Evolutionary conservation across 2,888 invertebrate genomes (phyloP).

Genomic region (Balanococcus diminutus): DNA sequence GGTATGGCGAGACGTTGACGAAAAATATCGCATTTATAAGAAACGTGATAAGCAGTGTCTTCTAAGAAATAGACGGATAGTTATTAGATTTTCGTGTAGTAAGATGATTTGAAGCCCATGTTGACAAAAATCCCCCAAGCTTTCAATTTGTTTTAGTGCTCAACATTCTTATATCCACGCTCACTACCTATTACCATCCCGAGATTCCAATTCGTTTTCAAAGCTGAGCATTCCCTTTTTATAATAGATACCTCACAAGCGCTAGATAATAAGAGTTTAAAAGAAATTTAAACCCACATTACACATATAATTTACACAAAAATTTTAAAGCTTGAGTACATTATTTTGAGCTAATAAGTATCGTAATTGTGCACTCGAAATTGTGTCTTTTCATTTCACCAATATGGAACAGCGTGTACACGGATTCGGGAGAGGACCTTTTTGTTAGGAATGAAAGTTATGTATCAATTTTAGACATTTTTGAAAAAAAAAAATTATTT

Average conservation of each 20-base stretch:
- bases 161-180: neutral
- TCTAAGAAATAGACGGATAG: constrained; percentile 34
- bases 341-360: neutral
- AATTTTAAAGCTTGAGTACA: neutral
- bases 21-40: constrained; percentile 11
- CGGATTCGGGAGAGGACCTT: too few relatives aligned
- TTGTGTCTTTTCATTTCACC: neutral
- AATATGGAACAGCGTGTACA: too few relatives aligned
- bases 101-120: constrained; percentile 32
- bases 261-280: neutral
- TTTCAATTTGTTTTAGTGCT: constrained; percentile 35
- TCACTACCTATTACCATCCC: neutral
- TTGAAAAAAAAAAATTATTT: too few relatives aligned
- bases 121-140: constrained; percentile 37
- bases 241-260: neutral
- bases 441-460: too few relatives aligned
- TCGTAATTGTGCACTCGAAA: neutral
- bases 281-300: neutral
- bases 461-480: too few relatives aligned
- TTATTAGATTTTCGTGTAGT: constrained; percentile 26
- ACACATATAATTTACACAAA: neutral
- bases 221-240: neutral
- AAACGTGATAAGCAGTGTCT: constrained; percentile 18
- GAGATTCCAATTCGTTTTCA: neutral
- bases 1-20: neutral